These are phyloP conservation scores for Ctenodactylus gundi DNA, from an alignment of 2,113 vertebrate genomes.

Conservation along the genomic window DNA sequence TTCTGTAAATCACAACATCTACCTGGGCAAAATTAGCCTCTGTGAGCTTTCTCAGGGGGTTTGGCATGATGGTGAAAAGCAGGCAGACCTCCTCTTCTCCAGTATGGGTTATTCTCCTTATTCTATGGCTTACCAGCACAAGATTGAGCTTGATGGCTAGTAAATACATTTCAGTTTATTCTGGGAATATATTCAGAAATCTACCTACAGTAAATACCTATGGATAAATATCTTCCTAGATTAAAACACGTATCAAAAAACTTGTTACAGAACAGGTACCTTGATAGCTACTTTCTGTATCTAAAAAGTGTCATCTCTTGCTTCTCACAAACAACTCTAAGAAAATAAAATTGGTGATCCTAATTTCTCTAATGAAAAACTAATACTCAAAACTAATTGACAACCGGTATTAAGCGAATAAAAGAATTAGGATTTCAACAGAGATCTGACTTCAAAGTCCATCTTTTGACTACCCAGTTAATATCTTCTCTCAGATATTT, in stretches of 20 bases:
- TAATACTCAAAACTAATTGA: background rate
- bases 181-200: conserved; percentile 5
- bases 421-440: background rate
- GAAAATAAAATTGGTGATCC: background rate
- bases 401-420: background rate
- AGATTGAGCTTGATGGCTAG: background rate
- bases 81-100: background rate
- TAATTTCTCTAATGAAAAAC: background rate
- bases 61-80: background rate
- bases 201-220: background rate
- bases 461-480: background rate
- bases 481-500: background rate
- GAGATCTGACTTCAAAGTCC: background rate
- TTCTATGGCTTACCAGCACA: background rate
- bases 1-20: background rate
- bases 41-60: background rate
- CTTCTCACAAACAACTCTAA: background rate
- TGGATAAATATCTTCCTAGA: background rate
- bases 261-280: background rate
- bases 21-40: background rate
- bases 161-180: background rate
- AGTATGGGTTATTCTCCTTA: background rate
- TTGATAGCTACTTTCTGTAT: background rate
- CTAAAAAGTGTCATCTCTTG: background rate
- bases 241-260: background rate